Conservation (phyloP, 2,797 vertebrate species). For the Semotilus atromaculatus region DNA sequence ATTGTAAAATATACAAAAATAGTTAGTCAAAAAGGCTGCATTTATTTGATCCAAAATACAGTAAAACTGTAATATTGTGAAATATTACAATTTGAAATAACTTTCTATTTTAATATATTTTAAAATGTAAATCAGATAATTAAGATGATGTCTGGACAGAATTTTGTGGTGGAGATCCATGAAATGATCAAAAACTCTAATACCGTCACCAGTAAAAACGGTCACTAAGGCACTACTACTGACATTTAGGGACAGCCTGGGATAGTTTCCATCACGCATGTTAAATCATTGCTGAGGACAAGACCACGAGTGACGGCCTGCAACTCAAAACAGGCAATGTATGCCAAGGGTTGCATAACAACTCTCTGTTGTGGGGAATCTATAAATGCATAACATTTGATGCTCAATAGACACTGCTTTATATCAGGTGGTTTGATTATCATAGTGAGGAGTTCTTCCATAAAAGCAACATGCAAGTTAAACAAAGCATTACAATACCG, state of each 20-base stretch:
- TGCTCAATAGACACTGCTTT: conserved; percentile 22
- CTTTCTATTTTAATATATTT: neutral
- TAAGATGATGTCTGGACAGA: conserved; percentile 69
- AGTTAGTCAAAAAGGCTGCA: neutral
- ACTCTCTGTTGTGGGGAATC: conserved; percentile 13
- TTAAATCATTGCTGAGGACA: conserved; percentile 16
- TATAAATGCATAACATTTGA: conserved; percentile 40
- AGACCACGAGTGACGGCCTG: neutral
- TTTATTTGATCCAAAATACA: neutral
- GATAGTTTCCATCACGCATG: conserved; percentile 15
- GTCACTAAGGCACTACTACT: neutral
- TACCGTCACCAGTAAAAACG: neutral
- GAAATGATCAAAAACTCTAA: neutral
- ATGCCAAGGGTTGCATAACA: conserved; percentile 29
- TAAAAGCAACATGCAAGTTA: neutral
- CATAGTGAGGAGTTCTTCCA: neutral
- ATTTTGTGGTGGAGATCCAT: neutral
- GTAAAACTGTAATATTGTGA: neutral
- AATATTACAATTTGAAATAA: neutral
- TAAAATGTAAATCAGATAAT: conserved; percentile 49
- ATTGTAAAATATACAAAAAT: neutral
- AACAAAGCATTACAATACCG: conserved; percentile 23
- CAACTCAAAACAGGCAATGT: neutral
- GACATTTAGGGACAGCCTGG: conserved; percentile 7
- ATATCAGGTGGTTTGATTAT: neutral